A percentile compares a stretch with the other conserved stretches of the same genome.
Evolutionary conservation across 2,888 invertebrate species (phyloP).

Genomic region (Dynastes tityus): DNA sequence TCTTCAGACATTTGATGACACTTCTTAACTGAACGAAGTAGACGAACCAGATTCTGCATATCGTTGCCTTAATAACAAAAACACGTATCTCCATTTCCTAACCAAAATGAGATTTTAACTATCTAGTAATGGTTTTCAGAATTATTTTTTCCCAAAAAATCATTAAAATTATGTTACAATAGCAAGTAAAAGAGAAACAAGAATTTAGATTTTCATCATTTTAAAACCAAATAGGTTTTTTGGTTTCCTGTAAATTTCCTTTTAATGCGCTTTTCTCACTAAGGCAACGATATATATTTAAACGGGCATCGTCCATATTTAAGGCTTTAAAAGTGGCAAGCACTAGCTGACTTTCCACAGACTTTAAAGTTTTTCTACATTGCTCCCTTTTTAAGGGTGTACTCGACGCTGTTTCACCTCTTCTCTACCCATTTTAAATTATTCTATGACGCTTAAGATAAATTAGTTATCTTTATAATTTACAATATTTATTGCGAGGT

Average conservation of each 20-base stretch:
- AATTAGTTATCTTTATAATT: neutral
- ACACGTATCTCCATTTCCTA: no score
- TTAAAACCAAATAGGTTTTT: no score
- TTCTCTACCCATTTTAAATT: slow-evolving; percentile 10
- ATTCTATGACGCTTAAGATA: neutral
- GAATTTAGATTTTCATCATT: no score
- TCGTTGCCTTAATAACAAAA: no score
- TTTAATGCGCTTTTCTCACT: no score
- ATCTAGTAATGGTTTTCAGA: no score
- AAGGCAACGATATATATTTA: neutral
- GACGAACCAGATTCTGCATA: slow-evolving; percentile 35
- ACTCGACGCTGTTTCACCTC: neutral
- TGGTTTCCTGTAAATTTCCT: no score
- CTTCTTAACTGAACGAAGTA: slow-evolving; percentile 63
- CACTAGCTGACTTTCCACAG: slow-evolving; percentile 32
- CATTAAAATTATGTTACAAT: no score
- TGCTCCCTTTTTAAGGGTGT: slow-evolving; percentile 19
- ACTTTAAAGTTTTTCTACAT: slow-evolving; percentile 38
- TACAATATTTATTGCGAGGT: slow-evolving; percentile 10
- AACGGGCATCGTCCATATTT: neutral
- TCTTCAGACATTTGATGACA: slow-evolving; percentile 61
- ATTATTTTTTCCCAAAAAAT: no score
- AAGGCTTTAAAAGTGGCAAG: neutral
- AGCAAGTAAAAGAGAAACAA: no score
- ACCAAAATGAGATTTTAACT: no score